Base-by-base conservation (phyloP, 2,888 invertebrate genomes). In the Euclidia mi region DNA sequence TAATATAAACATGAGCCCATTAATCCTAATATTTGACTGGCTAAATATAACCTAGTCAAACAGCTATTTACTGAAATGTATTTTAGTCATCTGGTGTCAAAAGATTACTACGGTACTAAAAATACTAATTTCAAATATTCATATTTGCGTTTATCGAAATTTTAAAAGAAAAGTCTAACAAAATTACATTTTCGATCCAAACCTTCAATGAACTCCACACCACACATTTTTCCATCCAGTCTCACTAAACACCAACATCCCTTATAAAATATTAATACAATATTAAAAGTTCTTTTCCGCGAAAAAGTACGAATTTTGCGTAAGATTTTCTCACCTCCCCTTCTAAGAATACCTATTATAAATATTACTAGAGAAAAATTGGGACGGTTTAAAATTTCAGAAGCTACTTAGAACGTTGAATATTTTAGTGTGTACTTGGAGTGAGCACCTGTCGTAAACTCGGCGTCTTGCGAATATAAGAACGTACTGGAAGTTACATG, bases 401-500 rank as follows among this genome's bases (percentile, higher is more conserved):
- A 43, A 72, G 74, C 68, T 84, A 86, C 85, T 88, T 84, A 85
- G 65, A 66, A 58, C 71, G 52, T 53, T 89, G 88, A 89, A 89
- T 89, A 85, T 89, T 89, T 89, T 75, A 89, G 68, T 65, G 68
- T 74, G 76, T 81, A 81, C 86, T 89, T 79, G 70, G 81, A n/a
- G 44, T 57, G 65, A 77, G 81, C 88, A 87, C 82, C 85, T 87
- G 87, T 72, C 81, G 84, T 82, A 83, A 84, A 81, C 79, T 76
- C 59, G 48, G 53, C 49, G 29, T 50, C 56, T 41, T 18, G 25
- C 43, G 40, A 31, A 28, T 38, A 53, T 14, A 18, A 49, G 52
- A 43, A 44, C 12, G 6, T 14, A 28, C 74, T 63, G n/a, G 56
- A 74, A 58, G 34, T 41, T 28, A 11, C 48, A 17, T 11, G n/a